Evolutionary conservation across 2,113 vertebrate species (phyloP).

Genomic region (Loxodonta africana): DNA sequence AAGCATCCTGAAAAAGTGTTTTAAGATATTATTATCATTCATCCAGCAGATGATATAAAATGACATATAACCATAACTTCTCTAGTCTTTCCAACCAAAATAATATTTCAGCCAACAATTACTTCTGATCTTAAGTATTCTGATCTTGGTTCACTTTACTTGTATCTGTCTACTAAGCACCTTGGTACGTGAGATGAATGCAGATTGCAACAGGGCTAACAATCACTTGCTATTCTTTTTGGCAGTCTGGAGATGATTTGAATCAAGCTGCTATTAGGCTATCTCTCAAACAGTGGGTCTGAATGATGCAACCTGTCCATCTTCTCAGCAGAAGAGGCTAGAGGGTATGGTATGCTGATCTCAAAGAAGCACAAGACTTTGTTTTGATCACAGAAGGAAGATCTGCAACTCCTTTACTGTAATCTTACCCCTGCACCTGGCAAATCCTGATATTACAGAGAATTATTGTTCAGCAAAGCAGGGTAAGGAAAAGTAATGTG

Average conservation of each 20-base stretch:
- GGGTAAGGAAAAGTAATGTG: constrained; percentile 6
- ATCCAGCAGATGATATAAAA: not conserved
- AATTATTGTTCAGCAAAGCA: constrained; percentile 62
- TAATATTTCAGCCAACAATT: not conserved
- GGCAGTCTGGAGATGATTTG: constrained; percentile 40
- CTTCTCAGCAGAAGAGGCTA: constrained; percentile 25
- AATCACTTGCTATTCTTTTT: not conserved
- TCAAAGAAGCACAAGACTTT: constrained; percentile 64
- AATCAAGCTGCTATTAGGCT: not conserved
- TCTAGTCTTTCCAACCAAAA: not conserved
- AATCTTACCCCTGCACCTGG: constrained; percentile 60
- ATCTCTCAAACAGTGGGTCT: constrained; percentile 25
- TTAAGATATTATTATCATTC: not conserved
- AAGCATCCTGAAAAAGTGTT: not conserved
- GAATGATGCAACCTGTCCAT: constrained; percentile 43
- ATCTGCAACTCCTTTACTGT: constrained; percentile 43
- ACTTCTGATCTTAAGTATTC: constrained; percentile 33
- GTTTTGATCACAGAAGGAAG: constrained; percentile 68
- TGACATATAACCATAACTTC: not conserved
- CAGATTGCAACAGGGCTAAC: not conserved
- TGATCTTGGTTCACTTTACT: constrained; percentile 32
- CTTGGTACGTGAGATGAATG: constrained; percentile 38
- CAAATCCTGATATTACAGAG: constrained; percentile 57
- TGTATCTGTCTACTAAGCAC: constrained; percentile 3
- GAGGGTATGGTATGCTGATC: constrained; percentile 18